Conservation (phyloP, 2,113 vertebrate species). For the Sus scrofa region T2T-Sscrofa CM000824.6:182287501-182288000, state of each 20-base stretch:
- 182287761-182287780: no score
- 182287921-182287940: neutral
- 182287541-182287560: neutral
- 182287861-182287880: neutral
- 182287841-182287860: neutral
- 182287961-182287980: neutral
- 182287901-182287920: neutral
- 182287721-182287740: no score
- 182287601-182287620: neutral
- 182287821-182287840: no score
- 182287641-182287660: no score
- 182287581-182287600: conserved; percentile 1
- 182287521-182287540: neutral
- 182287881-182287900: neutral
- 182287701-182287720: no score
- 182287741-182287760: no score
- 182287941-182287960: neutral
- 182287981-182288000: neutral
- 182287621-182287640: neutral
- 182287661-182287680: no score
- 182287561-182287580: neutral
- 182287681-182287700: no score
- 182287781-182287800: no score
- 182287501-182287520: neutral
- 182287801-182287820: no score